phyloP scores from a whole-genome alignment of 2,888 invertebrate genomes.

The Rhopalosiphum nymphaeae region DNA sequence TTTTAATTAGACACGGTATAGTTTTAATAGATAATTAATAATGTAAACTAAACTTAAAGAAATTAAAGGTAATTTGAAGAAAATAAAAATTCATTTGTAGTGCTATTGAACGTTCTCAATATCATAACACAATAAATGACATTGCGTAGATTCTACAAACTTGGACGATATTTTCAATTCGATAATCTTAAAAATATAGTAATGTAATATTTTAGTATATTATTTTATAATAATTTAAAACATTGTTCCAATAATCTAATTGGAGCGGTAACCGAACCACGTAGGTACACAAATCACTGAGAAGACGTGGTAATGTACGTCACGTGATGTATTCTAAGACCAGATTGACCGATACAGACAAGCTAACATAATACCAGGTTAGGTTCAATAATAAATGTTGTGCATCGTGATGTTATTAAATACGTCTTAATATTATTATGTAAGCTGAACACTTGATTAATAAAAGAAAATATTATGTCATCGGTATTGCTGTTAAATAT shows the following conservation, averaged over 20 bases:
- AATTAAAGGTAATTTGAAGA: too few species aligned
- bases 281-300: background rate
- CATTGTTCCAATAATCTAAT: background rate
- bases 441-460: background rate
- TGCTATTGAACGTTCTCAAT: too few species aligned
- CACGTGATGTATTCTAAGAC: background rate
- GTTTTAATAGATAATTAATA: too few species aligned
- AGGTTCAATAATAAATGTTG: background rate
- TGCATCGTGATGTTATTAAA: background rate
- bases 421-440: background rate
- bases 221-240: background rate
- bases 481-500: background rate
- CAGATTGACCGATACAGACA: background rate
- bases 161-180: too few species aligned
- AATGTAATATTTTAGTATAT: background rate
- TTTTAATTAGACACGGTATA: too few species aligned
- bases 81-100: too few species aligned
- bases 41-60: too few species aligned
- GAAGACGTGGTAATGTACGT: background rate
- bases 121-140: too few species aligned
- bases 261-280: background rate
- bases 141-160: too few species aligned
- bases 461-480: background rate
- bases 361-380: background rate
- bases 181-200: background rate